Base-by-base conservation (phyloP, 1,140 invertebrate genomes). In the Amyelois transitella region DNA sequence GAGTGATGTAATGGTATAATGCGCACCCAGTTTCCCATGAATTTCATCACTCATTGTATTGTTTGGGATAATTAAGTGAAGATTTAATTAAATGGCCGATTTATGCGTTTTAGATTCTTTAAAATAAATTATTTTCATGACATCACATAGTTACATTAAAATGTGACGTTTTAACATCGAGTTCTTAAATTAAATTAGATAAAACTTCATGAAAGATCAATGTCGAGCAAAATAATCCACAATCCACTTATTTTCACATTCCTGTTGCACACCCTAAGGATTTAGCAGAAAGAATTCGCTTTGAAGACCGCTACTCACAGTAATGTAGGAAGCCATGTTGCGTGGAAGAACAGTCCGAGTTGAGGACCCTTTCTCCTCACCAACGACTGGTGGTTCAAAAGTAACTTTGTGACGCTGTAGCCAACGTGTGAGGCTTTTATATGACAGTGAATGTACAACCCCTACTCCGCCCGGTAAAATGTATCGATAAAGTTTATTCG, bases 371-470 rank as follows among this genome's bases (percentile, higher is more conserved):
- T 51, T 54, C 66, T 66, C 61, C 52, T 32, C 55, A 57, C 45
- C 60, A 58, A 58, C 51, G 53, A 51, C 57, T 68, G 55, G 52
- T 65, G 63, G 64, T 56, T 38, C 28, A 48, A 56, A 44, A 18
- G 28, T 55, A 51, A 56, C 55, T 56, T 38, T 56, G 51, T 62
- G 51, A 57, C 55, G 50, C 47, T 55, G 32, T 18, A 44, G 44
- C 10, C 24, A 43, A 19, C 47, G 66, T 43, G 53, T 12, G 8
- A 55, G 72, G 65, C 78, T 84, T 84, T 72, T 84, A 84, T 84
- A 84, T 75, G 54, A 69, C 70, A 71, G 81, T 81, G 81, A 84
- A 81, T 65, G 81, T 76, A 60, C 66, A 62, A 78, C 78, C 78
- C 77, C 78, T 81, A 65, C 73, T 67, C 64, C 52, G 7, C 2